Base-by-base conservation (phyloP, 2,113 vertebrate species). In the Tragelaphus strepsiceros region DNA sequence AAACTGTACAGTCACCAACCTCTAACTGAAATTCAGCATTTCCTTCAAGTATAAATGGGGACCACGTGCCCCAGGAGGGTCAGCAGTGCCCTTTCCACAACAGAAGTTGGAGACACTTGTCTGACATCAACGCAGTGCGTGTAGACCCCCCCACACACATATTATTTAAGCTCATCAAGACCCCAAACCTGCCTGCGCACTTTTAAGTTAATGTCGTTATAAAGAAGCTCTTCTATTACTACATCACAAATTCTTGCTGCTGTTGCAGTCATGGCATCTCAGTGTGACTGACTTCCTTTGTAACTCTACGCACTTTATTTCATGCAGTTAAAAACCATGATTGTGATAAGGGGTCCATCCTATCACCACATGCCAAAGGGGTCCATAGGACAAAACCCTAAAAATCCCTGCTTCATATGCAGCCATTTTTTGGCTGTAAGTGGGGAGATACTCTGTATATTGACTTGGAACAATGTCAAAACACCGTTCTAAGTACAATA, bases 361-460 rank as follows among this genome's bases (percentile, higher is more conserved):
- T 43, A 62, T 93, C 28, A 35, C 59, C 87, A 96, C 28, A 84
- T 30, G 24, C 11, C 54, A 61, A 85, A 91, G 46, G n/a, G 58
- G 22, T 83, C 16, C 30, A 22, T 28, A 46, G 14, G 9, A 46
- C 22, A 87, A 82, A 84, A 93, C 54, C 24, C 6, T 35, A 62
- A 93, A 88, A 35, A 39, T 21, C 19, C 32, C 10, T 78, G 43
- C 62, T 80, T 88, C 82, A 39, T 3, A 30, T n/a, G n/a, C 24
- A 90, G 30, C 32, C 49, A 19, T 62, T 80, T 90, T 61, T 61
- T 78, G 77, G 77, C 71, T 97, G 83, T 77, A 95, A 95, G 51
- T 22, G 78, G 80, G 67, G 28, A 94, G 62, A 49, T 35, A 24
- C 51, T 54, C 49, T 53, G 51, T 35, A n/a, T 17, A 17, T 80